phyloP scores from a whole-genome alignment of 2,797 vertebrate species.

The Carapus acus region DNA sequence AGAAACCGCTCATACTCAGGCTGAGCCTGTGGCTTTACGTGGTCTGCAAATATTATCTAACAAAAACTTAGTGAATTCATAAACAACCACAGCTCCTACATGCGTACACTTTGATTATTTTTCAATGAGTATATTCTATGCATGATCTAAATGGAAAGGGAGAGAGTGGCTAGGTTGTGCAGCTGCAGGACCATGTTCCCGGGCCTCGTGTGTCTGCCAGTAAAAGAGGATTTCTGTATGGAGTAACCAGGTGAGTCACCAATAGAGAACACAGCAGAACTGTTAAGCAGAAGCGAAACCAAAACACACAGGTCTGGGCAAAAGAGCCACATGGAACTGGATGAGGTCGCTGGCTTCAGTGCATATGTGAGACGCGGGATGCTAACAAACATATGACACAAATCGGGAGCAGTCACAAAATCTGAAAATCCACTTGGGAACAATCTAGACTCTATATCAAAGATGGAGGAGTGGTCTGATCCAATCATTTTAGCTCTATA shows the following conservation, averaged over 20 bases:
- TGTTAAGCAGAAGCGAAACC: conserved; percentile 68
- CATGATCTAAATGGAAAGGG: conserved; percentile 53
- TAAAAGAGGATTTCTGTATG: conserved; percentile 21
- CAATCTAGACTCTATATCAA: conserved; percentile 1
- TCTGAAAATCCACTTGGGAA: too few species aligned
- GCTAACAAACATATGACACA: too few species aligned
- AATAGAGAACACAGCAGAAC: conserved; percentile 52
- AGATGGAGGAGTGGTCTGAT: neutral
- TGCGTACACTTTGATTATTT: conserved; percentile 27
- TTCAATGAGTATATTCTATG: conserved; percentile 49
- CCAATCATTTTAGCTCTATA: too few species aligned
- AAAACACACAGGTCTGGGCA: conserved; percentile 23
- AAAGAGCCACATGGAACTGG: too few species aligned
- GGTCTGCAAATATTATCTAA: neutral
- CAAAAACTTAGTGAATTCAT: conserved; percentile 4
- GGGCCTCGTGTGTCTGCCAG: conserved; percentile 19
- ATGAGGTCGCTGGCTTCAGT: too few species aligned
- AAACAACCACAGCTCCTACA: conserved; percentile 4
- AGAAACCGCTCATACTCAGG: neutral
- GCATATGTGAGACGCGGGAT: conserved; percentile 1
- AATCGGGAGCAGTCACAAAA: too few species aligned
- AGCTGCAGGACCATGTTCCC: conserved; percentile 34
- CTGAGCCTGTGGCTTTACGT: neutral
- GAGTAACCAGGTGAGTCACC: conserved; percentile 50
- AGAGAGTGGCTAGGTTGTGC: conserved; percentile 44